phyloP scores from a whole-genome alignment of 1,140 invertebrate genomes.

The Paralvinella palmiformis region DNA sequence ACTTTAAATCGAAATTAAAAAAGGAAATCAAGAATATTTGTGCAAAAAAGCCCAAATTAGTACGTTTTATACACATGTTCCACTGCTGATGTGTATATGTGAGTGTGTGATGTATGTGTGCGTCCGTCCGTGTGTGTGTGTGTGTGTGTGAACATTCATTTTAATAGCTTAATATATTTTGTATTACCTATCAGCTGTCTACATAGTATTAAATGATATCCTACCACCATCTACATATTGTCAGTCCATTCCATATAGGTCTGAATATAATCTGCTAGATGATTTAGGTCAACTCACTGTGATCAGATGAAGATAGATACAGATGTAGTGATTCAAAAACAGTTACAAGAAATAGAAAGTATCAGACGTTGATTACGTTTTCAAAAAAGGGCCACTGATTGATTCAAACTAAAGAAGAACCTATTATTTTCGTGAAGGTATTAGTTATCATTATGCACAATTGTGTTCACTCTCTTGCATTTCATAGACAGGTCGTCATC shows the following conservation, averaged over 20 bases:
- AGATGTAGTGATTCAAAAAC: conserved; percentile 71
- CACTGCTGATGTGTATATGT: too few species aligned
- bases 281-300: conserved; percentile 63
- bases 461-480: too few species aligned
- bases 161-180: not conserved
- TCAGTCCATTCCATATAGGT: conserved; percentile 84
- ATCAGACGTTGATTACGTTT: conserved; percentile 44
- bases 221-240: conserved; percentile 75
- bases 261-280: conserved; percentile 73
- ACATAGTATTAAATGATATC: conserved; percentile 74
- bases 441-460: too few species aligned
- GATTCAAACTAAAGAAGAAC: conserved; percentile 4
- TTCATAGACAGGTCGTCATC: too few species aligned
- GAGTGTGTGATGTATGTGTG: too few species aligned
- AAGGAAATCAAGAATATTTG: too few species aligned
- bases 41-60: too few species aligned
- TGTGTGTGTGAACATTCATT: too few species aligned
- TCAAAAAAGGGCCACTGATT: conserved; percentile 26
- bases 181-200: conserved; percentile 47
- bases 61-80: too few species aligned
- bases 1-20: too few species aligned
- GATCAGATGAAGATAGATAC: conserved; percentile 55
- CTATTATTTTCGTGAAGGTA: too few species aligned
- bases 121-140: too few species aligned
- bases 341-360: conserved; percentile 58